Evolutionary conservation across 2,888 invertebrate genomes (phyloP), one percentile per base, ranked within the genome.

Genomic region (Eupithecia subfuscata): DNA sequence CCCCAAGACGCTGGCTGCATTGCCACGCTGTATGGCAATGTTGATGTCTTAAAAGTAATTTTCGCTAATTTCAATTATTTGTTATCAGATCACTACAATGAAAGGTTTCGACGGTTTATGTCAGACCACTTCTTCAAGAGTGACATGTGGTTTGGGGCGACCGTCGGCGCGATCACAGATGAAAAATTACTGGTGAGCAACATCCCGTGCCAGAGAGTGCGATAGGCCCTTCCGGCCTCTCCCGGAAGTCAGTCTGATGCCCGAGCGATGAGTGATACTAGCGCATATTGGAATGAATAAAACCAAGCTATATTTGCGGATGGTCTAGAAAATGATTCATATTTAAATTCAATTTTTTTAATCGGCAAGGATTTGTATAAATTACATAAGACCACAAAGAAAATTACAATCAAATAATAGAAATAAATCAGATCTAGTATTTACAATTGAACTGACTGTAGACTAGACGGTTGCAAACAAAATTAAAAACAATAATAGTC

Each of bases 141-240:
- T 30, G 92, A 91, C 73, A 92, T 92, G 89, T 95, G 95, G 93
- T 89, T 92, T n/a, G 95, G 95, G 22, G 92, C 94, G 2, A 85
- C 90, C 0, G 82, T 95, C 14, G 89, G 82, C 0, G 79, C 82
- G 0, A 79, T 91, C 0, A 86, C 90, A 0, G 84, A 87, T 69
- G 88, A 86, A 18, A 86, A 87, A 56, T 72, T 92, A 74, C 75
- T 92, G 84, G 93, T 93, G 85, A 86, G 83, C 40, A 34, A 25
- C 22, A 56, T 60, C 25, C 22, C n/a, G 12, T 25, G 12, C 11
- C 60, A 25, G 22, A 25, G 60, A n/a, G 22, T 11, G 52, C 52
- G 52, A 60, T 60, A 60, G 60, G 60, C 22, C 25, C 60, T 60
- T 60, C 60, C 60, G 60, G 60, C 25, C 12, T 11, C 5, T 60